phyloP scores from a whole-genome alignment of 2,797 vertebrate species.

The Crossoptilon crossoptilon region DNA sequence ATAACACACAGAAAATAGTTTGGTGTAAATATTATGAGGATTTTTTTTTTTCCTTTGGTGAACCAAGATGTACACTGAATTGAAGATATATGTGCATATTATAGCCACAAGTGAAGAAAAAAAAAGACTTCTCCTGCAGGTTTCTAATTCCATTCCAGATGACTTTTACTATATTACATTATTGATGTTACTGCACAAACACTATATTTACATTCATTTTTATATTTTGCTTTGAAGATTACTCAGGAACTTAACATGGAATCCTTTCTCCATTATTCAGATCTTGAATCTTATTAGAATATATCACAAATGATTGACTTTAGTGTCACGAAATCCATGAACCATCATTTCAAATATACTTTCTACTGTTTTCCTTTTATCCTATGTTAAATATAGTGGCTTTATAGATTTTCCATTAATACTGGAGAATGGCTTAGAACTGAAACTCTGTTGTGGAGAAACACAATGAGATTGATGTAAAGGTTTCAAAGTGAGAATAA shows the following conservation, averaged over 20 bases:
- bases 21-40: not conserved
- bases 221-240: not conserved
- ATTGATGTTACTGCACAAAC: not conserved
- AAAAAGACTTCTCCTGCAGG: not conserved
- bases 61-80: not conserved
- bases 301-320: not conserved
- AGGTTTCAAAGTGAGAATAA: not conserved
- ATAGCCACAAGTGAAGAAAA: not conserved
- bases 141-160: not conserved
- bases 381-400: not conserved
- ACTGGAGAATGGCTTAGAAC: not conserved
- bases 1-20: not conserved
- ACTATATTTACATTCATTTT: not conserved
- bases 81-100: not conserved
- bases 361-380: not conserved
- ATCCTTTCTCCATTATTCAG: not conserved
- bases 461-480: not conserved
- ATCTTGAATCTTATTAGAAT: not conserved
- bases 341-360: not conserved
- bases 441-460: not conserved
- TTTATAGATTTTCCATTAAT: not conserved
- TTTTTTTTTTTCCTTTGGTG: not conserved
- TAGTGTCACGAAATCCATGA: not conserved
- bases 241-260: not conserved
- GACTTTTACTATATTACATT: rapidly evolving